Evolutionary conservation across 2,888 invertebrate genomes (phyloP).

Genomic region (Trichacis sp.): DNA sequence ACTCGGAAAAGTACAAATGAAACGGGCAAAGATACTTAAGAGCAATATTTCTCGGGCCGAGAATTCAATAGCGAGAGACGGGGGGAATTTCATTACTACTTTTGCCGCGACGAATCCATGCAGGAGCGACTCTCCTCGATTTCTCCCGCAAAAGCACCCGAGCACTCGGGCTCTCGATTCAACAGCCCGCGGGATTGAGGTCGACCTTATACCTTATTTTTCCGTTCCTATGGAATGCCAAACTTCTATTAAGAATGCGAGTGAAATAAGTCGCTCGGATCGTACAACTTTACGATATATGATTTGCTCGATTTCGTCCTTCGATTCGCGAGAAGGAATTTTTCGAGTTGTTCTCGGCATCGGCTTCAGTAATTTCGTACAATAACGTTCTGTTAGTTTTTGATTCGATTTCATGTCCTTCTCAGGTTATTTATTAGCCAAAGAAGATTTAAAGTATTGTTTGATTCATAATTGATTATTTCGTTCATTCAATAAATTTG

Average conservation of each 20-base stretch:
- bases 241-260: slow-evolving; percentile 58
- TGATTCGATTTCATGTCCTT: too few species aligned
- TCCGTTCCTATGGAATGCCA: slow-evolving; percentile 47
- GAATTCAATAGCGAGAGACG: slow-evolving; percentile 25
- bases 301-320: slow-evolving; percentile 39
- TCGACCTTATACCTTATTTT: slow-evolving; percentile 47
- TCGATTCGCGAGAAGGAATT: slow-evolving; percentile 24
- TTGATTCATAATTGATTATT: too few species aligned
- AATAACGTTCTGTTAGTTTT: background rate
- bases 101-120: slow-evolving; percentile 36
- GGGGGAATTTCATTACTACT: slow-evolving; percentile 42
- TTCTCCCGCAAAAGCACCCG: slow-evolving; percentile 33
- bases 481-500: too few species aligned
- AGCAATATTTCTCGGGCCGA: slow-evolving; percentile 33
- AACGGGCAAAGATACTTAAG: slow-evolving; percentile 16
- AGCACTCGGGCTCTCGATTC: slow-evolving; percentile 35
- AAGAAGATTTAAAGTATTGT: too few species aligned
- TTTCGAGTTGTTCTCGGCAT: background rate
- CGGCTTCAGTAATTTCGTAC: background rate
- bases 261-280: slow-evolving; percentile 56
- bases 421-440: too few species aligned
- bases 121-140: slow-evolving; percentile 38
- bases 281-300: slow-evolving; percentile 44
- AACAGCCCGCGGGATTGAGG: slow-evolving; percentile 52
- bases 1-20: slow-evolving; percentile 3